Evolutionary conservation across 2,888 invertebrate species (phyloP).

Genomic region (Tricholauxania praeusta): DNA sequence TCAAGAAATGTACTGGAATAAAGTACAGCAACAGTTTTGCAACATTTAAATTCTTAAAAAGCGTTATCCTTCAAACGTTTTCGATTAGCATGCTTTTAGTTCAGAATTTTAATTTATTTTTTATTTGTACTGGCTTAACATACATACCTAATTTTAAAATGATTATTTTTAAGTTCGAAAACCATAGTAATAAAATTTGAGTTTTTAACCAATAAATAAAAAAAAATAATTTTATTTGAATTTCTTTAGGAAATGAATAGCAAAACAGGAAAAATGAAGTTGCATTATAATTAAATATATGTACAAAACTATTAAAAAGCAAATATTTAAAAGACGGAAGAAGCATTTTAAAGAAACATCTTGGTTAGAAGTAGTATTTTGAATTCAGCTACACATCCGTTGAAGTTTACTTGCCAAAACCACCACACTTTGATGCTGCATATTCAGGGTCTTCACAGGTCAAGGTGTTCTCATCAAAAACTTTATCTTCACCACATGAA

Average conservation of each 20-base stretch:
- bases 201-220: slow-evolving; percentile 42
- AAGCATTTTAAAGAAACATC: slow-evolving; percentile 8
- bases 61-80: background rate
- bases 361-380: background rate
- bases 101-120: too few species aligned
- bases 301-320: slow-evolving; percentile 26
- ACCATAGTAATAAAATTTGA: background rate
- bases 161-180: too few species aligned
- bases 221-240: slow-evolving; percentile 40
- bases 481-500: slow-evolving; percentile 88
- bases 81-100: background rate
- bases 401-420: slow-evolving; percentile 57
- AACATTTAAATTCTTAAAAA: too few species aligned
- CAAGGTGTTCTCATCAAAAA: slow-evolving; percentile 85
- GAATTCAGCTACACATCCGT: background rate
- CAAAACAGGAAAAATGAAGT: slow-evolving; percentile 18
- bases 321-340: background rate
- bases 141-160: too few species aligned
- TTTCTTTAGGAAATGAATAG: slow-evolving; percentile 19
- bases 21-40: slow-evolving; percentile 4
- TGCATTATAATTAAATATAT: slow-evolving; percentile 38
- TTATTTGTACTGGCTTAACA: too few species aligned
- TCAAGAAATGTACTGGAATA: slow-evolving; percentile 57
- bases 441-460: slow-evolving; percentile 79
- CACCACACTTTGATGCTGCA: slow-evolving; percentile 61